Percentiles rank a stretch among this genome's conserved stretches.
phyloP scores from a whole-genome alignment of 2,888 invertebrate genomes.

The Brachyptera risi region DNA sequence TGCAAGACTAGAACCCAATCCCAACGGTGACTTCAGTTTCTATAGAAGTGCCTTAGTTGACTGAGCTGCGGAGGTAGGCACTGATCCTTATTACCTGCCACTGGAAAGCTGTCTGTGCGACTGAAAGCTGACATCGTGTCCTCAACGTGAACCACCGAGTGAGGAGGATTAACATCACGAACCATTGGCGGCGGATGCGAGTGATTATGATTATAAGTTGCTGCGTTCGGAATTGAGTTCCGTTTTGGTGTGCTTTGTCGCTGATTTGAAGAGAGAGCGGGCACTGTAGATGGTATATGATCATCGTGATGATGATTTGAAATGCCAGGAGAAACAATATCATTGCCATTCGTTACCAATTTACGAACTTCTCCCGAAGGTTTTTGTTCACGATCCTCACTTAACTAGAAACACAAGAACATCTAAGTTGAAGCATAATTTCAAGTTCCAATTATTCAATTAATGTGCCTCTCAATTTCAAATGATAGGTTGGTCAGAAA shows the following conservation, averaged over 20 bases:
- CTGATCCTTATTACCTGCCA: no score
- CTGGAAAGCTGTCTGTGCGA: conserved; percentile 31
- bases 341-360: conserved; percentile 35
- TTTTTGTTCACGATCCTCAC: conserved; percentile 53
- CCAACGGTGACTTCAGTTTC: no score
- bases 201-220: conserved; percentile 11
- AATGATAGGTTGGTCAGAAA: no score
- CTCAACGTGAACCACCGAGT: conserved; percentile 63
- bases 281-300: neutral
- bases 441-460: no score
- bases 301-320: conserved; percentile 8
- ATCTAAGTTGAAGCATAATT: no score
- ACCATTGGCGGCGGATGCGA: conserved; percentile 39
- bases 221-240: neutral
- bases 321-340: conserved; percentile 19
- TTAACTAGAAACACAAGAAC: conserved; percentile 51
- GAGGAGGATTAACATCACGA: conserved; percentile 47
- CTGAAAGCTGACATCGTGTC: conserved; percentile 45
- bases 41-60: no score
- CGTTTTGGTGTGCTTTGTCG: conserved; percentile 29
- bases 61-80: no score
- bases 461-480: no score
- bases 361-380: conserved; percentile 40
- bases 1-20: no score
- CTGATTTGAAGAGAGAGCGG: conserved; percentile 10